Conservation (phyloP, 2,113 vertebrate species). For the Nicator chloris region DNA sequence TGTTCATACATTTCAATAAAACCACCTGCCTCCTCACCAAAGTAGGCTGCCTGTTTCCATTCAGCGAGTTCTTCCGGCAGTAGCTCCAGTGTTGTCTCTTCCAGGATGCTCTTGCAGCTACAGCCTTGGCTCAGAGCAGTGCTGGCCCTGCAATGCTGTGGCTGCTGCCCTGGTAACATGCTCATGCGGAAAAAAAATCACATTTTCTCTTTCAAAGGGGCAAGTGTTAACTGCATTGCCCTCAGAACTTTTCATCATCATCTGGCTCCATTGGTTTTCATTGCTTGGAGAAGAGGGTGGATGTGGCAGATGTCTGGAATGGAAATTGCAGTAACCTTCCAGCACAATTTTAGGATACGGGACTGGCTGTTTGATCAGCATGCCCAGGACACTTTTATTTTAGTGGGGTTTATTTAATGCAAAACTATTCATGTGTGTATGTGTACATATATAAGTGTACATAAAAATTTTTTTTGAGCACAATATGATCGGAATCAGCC, state of each 20-base stretch:
- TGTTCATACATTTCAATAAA: neutral
- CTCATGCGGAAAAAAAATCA: neutral
- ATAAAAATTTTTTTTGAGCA: neutral
- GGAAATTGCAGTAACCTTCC: neutral
- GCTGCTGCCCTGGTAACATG: neutral
- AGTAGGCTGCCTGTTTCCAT: neutral
- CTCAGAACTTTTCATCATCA: neutral
- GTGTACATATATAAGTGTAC: neutral
- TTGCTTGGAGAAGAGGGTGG: neutral
- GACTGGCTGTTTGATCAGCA: neutral
- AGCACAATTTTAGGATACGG: neutral
- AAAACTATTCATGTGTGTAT: neutral
- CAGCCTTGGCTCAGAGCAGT: neutral
- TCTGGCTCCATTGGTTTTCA: neutral
- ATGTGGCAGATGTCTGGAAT: constrained; percentile 30
- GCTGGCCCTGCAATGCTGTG: neutral
- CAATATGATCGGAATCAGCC: neutral
- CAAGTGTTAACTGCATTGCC: neutral
- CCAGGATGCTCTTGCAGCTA: neutral
- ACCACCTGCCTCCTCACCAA: neutral
- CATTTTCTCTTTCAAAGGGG: neutral
- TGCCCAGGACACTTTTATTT: neutral
- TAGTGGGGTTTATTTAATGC: neutral
- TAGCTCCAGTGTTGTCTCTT: neutral
- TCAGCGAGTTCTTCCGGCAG: neutral